Evolutionary conservation across 2,888 invertebrate genomes (phyloP).

Genomic region (Drosophila putrida): DNA sequence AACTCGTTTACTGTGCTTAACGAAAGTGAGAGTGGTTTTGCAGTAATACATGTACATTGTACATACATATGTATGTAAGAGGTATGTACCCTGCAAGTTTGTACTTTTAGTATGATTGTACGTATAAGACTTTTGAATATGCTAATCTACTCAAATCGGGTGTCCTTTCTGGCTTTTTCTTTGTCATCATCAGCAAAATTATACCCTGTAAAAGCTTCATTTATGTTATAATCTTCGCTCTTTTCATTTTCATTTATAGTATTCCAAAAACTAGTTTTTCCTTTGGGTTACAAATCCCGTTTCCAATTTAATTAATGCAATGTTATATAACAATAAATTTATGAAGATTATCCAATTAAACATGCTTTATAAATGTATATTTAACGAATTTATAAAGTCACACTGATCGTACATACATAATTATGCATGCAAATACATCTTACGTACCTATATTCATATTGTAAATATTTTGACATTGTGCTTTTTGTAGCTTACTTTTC

Average conservation of each 20-base stretch:
- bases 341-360: too few species aligned
- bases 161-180: too few species aligned
- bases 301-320: too few species aligned
- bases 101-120: neutral
- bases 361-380: neutral
- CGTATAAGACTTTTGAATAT: neutral
- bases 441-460: neutral
- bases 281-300: too few species aligned
- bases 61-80: constrained; percentile 8
- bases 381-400: neutral
- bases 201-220: too few species aligned
- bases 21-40: constrained; percentile 74
- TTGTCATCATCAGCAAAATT: too few species aligned
- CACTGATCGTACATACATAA: neutral
- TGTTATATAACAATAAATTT: too few species aligned
- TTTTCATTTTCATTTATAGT: too few species aligned
- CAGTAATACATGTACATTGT: constrained; percentile 14
- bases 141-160: too few species aligned
- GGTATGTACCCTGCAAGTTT: neutral
- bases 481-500: constrained; percentile 5
- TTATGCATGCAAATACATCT: neutral
- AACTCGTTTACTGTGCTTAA: constrained; percentile 67
- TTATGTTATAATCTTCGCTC: too few species aligned
- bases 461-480: neutral
- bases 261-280: too few species aligned